Conservation (phyloP, 2,113 vertebrate species). For the Thalassoma bifasciatum region DNA sequence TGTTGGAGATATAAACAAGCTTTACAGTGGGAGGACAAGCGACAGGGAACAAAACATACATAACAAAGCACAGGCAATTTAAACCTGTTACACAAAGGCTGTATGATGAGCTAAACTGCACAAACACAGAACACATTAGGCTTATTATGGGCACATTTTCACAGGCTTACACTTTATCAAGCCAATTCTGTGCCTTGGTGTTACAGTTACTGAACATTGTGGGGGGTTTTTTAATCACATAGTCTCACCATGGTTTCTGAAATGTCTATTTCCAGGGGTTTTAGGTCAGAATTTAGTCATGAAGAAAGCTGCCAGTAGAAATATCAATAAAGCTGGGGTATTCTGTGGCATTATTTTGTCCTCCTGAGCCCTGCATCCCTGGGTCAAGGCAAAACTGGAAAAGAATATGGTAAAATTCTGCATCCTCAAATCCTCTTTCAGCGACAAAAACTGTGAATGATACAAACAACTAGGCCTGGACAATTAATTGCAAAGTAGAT, state of each 20-base stretch:
- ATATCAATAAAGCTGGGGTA: no score
- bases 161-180: slow-evolving; percentile 16
- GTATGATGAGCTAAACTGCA: background rate
- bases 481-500: no score
- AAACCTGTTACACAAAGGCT: background rate
- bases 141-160: background rate
- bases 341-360: no score
- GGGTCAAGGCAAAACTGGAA: no score
- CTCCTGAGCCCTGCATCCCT: no score
- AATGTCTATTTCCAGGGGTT: background rate
- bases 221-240: no score
- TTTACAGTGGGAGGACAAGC: slow-evolving; percentile 14
- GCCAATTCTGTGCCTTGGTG: slow-evolving; percentile 31
- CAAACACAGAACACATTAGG: background rate
- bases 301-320: background rate
- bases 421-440: no score
- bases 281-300: background rate
- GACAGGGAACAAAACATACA: slow-evolving; percentile 21
- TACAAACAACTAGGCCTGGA: no score
- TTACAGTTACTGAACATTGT: slow-evolving; percentile 31
- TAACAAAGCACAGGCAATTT: slow-evolving; percentile 27
- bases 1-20: background rate
- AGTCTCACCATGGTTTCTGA: no score
- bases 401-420: no score
- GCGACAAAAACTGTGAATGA: background rate